These are phyloP conservation scores for Lagorchestes hirsutus DNA, from an alignment of 2,797 vertebrate genomes.

Conservation along the genomic window DNA sequence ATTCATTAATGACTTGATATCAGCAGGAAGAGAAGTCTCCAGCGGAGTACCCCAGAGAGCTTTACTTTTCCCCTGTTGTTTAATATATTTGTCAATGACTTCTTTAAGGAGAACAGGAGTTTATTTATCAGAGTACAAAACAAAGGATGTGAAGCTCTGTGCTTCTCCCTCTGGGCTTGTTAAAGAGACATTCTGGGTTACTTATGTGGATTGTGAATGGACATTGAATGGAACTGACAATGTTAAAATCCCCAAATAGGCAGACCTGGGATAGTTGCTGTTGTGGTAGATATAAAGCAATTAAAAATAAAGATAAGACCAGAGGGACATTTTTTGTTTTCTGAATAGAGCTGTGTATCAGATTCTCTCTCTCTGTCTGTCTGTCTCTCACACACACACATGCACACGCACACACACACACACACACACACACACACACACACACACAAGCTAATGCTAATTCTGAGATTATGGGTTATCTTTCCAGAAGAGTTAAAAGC, in stretches of 20 bases:
- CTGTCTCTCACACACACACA: no score
- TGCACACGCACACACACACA: no score
- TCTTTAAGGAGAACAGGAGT: background rate
- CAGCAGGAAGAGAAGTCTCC: background rate
- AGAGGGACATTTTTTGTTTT: background rate
- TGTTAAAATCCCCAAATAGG: background rate
- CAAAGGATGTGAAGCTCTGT: background rate
- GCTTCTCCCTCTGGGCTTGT: background rate
- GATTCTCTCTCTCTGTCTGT: background rate
- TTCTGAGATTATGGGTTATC: background rate
- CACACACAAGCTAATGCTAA: background rate
- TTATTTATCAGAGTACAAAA: background rate
- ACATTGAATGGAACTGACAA: background rate
- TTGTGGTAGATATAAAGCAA: background rate
- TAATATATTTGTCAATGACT: background rate
- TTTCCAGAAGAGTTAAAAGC: background rate
- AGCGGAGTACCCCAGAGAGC: background rate
- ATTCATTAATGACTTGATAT: background rate
- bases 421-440: no score
- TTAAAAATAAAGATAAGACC: background rate
- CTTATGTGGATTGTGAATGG: background rate
- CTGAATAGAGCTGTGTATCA: background rate
- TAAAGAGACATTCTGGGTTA: background rate
- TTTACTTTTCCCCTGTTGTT: background rate
- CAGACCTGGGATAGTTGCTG: background rate